A percentile compares a stretch with the other conserved stretches of the same genome.
phyloP scores from a whole-genome alignment of 2,797 vertebrate genomes.

The Takifugu rubripes region DNA sequence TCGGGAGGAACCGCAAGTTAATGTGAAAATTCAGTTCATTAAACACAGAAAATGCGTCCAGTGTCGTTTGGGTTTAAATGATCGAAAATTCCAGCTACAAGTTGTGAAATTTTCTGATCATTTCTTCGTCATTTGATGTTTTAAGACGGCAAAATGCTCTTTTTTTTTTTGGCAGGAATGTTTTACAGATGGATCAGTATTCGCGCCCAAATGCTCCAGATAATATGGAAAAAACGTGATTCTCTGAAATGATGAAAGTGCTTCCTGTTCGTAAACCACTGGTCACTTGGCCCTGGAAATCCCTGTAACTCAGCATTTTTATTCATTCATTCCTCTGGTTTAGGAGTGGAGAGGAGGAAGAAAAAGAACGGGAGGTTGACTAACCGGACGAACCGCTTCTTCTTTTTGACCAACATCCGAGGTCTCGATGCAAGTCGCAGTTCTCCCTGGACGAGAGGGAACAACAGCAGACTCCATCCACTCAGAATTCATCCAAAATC shows the following conservation, averaged over 20 bases:
- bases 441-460: not conserved
- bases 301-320: not conserved
- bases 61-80: too few relatives aligned
- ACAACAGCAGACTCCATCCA: too few relatives aligned
- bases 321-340: slow-evolving; percentile 2
- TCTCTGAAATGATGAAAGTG: slow-evolving; percentile 36
- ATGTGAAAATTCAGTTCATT: too few relatives aligned
- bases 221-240: not conserved
- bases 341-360: not conserved
- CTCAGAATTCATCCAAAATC: too few relatives aligned
- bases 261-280: slow-evolving; percentile 5
- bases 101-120: too few relatives aligned
- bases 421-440: not conserved
- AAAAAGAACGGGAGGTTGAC: slow-evolving; percentile 14
- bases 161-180: not conserved
- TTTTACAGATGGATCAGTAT: not conserved
- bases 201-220: not conserved
- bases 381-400: slow-evolving; percentile 19
- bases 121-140: too few relatives aligned
- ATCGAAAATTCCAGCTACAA: too few relatives aligned
- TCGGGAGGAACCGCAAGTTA: too few relatives aligned
- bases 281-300: slow-evolving; percentile 5
- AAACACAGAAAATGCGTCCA: too few relatives aligned
- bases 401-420: not conserved
- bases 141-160: too few relatives aligned